Evolutionary conservation across 2,113 vertebrate genomes (phyloP).

Genomic region (Xenotilapia leptura): DNA sequence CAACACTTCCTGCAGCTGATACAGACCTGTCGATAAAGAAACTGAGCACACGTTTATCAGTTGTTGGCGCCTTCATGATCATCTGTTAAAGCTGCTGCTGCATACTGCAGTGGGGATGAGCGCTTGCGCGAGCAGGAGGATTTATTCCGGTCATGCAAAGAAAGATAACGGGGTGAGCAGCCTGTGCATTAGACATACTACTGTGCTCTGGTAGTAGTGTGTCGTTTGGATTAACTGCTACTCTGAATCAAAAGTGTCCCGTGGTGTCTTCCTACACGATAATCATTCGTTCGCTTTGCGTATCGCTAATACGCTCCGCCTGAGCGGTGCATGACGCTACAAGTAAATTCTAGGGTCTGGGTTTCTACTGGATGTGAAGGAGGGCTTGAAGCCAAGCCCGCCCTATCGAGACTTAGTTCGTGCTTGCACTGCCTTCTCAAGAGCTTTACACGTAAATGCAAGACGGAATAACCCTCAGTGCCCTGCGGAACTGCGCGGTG

Average conservation of each 20-base stretch:
- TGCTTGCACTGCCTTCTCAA: background rate
- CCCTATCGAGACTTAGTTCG: constrained; percentile 9
- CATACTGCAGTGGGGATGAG: constrained; percentile 13
- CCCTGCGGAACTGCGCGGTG: constrained; percentile 3
- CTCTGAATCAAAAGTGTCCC: background rate
- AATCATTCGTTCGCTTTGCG: background rate
- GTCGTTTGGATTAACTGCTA: background rate
- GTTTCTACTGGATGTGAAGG: constrained; percentile 28
- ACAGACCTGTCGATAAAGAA: background rate
- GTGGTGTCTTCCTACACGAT: background rate
- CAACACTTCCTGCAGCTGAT: background rate
- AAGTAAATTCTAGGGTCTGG: constrained; percentile 23
- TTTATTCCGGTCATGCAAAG: background rate
- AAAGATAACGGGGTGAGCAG: constrained; percentile 8
- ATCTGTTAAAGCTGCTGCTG: constrained; percentile 25
- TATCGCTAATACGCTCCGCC: background rate
- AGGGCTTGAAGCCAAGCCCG: constrained; percentile 36
- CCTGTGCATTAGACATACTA: background rate
- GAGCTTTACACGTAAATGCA: background rate
- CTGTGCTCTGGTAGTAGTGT: background rate
- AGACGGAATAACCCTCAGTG: background rate
- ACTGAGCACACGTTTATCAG: background rate
- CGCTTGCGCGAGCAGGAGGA: constrained; percentile 36
- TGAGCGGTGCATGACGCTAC: constrained; percentile 1
- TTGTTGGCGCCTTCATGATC: background rate